These are phyloP conservation scores for Thomomys bottae DNA, from an alignment of 2,113 vertebrate species.

Conservation along the genomic window DNA sequence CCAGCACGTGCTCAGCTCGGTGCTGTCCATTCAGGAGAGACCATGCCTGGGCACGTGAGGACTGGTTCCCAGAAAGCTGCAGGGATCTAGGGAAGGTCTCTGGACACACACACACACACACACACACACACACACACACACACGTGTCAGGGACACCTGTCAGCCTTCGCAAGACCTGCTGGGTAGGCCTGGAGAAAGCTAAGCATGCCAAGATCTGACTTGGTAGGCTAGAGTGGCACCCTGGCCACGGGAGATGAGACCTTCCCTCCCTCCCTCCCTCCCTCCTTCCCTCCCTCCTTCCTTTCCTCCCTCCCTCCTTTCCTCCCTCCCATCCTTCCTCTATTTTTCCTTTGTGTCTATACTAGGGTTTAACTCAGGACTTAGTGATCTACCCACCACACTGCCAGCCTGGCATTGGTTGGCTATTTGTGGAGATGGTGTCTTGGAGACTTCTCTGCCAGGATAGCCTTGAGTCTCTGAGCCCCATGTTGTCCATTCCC, in stretches of 20 bases:
- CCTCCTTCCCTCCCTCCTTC: too few species aligned
- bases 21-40: not conserved
- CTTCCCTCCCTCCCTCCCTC: not conserved
- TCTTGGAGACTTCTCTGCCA: too few species aligned
- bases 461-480: too few species aligned
- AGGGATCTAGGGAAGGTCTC: not conserved
- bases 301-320: too few species aligned
- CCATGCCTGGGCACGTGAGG: not conserved
- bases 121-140: too few species aligned
- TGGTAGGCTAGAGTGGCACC: not conserved
- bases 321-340: too few species aligned
- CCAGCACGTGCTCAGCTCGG: not conserved
- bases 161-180: not conserved
- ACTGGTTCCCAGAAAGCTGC: not conserved
- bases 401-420: too few species aligned
- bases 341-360: too few species aligned
- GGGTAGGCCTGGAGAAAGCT: not conserved
- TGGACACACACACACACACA: not conserved
- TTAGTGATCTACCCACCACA: too few species aligned
- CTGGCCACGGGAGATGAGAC: rapidly evolving
- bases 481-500: too few species aligned
- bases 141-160: not conserved
- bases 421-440: too few species aligned
- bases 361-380: too few species aligned
- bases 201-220: not conserved